phyloP scores from a whole-genome alignment of 2,888 invertebrate genomes.

The Neoaliturus tenellus region DNA sequence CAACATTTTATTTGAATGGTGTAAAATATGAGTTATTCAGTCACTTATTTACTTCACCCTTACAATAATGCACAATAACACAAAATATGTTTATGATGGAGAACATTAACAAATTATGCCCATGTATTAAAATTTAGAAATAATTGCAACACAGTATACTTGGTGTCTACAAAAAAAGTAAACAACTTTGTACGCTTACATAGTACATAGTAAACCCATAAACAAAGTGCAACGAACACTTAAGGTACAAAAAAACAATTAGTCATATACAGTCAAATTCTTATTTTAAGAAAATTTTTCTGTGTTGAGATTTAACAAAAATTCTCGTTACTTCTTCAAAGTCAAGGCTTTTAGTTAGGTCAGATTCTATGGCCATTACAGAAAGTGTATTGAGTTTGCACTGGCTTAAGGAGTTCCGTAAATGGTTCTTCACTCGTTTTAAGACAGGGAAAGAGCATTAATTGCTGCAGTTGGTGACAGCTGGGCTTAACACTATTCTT shows the following conservation, averaged over 20 bases:
- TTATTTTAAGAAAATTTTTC: constrained; percentile 35
- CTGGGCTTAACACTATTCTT: constrained; percentile 31
- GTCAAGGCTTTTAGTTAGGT: constrained; percentile 36
- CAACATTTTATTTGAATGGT: no score
- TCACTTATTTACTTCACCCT: no score
- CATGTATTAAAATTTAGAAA: no score
- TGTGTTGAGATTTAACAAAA: constrained; percentile 31
- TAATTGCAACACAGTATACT: neutral
- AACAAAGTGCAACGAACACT: constrained; percentile 2
- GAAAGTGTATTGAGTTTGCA: constrained; percentile 41
- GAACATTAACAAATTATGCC: no score
- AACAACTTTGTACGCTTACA: no score
- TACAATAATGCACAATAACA: neutral
- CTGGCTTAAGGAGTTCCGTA: constrained; percentile 32
- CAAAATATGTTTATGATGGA: neutral
- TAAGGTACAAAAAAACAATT: constrained; percentile 15
- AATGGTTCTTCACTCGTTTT: constrained; percentile 38
- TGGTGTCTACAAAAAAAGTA: no score
- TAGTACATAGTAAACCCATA: neutral
- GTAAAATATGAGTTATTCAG: no score
- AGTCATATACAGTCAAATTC: constrained; percentile 20
- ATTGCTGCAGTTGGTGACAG: constrained; percentile 39
- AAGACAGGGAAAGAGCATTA: constrained; percentile 33
- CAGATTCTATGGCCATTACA: constrained; percentile 47
- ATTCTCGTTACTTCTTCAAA: constrained; percentile 37